Conservation (phyloP, 2,888 invertebrate species). For the Chaetogeoica ovagalla region DNA sequence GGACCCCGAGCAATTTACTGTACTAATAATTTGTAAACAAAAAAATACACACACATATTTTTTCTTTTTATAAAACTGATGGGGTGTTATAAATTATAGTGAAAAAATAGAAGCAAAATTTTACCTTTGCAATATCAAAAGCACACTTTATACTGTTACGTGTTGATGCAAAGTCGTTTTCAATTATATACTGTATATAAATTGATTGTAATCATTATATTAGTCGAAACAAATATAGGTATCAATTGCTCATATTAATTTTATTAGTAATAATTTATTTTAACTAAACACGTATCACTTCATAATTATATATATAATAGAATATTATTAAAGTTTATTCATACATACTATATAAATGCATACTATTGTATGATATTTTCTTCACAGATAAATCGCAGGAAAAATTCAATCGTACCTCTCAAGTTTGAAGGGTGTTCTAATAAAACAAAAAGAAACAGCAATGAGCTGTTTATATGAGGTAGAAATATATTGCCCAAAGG, state of each 20-base stretch:
- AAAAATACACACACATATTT: constrained; percentile 3
- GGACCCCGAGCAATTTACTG: neutral
- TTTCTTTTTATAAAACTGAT: neutral
- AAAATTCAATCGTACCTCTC: constrained; percentile 46
- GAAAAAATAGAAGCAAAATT: constrained; percentile 10
- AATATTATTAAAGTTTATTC: too few relatives aligned
- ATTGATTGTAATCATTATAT: neutral
- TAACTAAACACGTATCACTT: too few relatives aligned
- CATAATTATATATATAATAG: too few relatives aligned
- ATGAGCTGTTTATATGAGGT: constrained; percentile 55
- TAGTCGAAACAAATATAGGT: neutral
- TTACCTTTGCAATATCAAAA: constrained; percentile 1
- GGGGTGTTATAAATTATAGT: constrained; percentile 24
- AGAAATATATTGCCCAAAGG: neutral
- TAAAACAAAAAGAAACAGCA: constrained; percentile 54
- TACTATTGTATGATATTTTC: constrained; percentile 6
- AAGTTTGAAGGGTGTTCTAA: constrained; percentile 50
- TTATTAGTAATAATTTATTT: too few relatives aligned
- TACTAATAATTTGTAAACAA: constrained; percentile 31
- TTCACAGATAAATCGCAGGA: constrained; percentile 43
- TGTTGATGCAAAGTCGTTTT: neutral
- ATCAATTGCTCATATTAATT: too few relatives aligned
- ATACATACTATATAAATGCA: too few relatives aligned
- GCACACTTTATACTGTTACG: constrained; percentile 27
- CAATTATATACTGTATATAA: neutral